phyloP scores from a whole-genome alignment of 2,113 vertebrate species.

The Suricata suricatta region DNA sequence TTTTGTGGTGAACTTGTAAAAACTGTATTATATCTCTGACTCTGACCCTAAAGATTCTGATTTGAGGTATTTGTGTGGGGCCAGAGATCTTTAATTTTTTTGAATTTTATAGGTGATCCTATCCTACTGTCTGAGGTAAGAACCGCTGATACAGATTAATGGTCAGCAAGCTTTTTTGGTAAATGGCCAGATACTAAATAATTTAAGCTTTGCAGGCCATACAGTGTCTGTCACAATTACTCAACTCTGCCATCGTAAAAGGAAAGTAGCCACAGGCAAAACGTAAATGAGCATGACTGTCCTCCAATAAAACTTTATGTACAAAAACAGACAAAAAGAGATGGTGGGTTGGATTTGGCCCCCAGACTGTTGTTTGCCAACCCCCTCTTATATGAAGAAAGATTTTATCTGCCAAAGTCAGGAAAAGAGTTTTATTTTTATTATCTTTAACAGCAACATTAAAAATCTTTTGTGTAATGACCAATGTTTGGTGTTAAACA shows the following conservation, averaged over 20 bases:
- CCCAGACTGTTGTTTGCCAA: background rate
- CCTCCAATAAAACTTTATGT: conserved; percentile 35
- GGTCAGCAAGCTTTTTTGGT: background rate
- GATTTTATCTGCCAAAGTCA: background rate
- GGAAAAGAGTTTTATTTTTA: background rate
- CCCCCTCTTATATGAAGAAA: background rate
- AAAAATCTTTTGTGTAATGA: conserved; percentile 27
- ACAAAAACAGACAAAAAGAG: conserved; percentile 29
- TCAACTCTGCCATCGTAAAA: background rate
- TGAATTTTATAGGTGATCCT: background rate
- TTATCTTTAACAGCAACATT: background rate
- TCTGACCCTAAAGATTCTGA: background rate
- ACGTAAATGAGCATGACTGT: background rate
- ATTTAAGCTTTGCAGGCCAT: background rate
- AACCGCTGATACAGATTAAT: background rate
- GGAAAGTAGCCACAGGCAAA: background rate
- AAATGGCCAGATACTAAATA: background rate
- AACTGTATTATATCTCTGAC: background rate
- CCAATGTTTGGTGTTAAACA: background rate
- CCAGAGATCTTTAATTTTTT: background rate
- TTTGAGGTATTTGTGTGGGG: background rate
- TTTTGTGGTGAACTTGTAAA: conserved; percentile 28
- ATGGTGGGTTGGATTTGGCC: background rate
- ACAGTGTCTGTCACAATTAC: background rate
- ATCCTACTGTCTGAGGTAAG: background rate